phyloP scores from a whole-genome alignment of 2,113 vertebrate genomes.

The Antechinus flavipes region DNA sequence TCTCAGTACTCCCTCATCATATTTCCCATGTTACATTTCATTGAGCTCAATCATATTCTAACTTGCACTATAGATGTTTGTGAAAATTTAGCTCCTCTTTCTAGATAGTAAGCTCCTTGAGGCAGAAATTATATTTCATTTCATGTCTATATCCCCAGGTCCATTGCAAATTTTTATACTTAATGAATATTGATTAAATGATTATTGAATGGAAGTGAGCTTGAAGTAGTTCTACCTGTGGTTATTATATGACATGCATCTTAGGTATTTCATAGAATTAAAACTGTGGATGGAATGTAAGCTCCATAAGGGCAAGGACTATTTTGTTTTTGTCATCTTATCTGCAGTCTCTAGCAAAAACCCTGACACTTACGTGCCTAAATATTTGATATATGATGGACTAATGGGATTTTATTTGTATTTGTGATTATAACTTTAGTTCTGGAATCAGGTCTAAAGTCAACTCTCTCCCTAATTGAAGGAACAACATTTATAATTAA shows the following conservation, averaged over 20 bases:
- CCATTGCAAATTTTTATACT: background rate
- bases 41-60: background rate
- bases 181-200: constrained; percentile 8
- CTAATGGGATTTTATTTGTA: background rate
- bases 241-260: background rate
- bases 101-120: constrained; percentile 12
- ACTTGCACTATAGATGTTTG: background rate
- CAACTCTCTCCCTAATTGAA: background rate
- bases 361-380: background rate
- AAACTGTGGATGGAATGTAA: background rate
- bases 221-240: background rate
- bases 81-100: background rate
- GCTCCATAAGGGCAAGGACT: background rate
- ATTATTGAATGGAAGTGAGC: constrained; percentile 23
- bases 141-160: background rate
- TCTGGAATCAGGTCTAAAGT: background rate
- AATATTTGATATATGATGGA: background rate
- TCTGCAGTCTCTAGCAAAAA: background rate
- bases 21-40: background rate
- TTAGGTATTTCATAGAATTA: background rate
- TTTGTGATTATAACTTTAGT: background rate
- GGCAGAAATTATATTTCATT: background rate
- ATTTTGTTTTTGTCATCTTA: background rate
- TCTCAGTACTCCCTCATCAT: background rate
- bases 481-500: background rate